Conservation (phyloP, 2,888 invertebrate species). For the Strigamia transsilvanica region DNA sequence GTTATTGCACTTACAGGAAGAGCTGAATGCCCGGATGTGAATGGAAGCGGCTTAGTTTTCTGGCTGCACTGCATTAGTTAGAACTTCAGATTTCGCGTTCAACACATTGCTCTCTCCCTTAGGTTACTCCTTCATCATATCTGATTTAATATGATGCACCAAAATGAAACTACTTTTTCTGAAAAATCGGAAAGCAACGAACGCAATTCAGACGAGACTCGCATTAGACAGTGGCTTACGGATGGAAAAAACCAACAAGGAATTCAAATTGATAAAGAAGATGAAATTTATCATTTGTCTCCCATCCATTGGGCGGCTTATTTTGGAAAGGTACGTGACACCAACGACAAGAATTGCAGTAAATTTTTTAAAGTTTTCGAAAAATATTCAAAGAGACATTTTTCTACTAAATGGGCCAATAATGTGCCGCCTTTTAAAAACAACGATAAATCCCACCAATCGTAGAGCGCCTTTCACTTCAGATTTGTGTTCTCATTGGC, state of each 20-base stretch:
- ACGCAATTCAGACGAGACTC: not conserved
- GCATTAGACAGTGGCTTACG: constrained; percentile 5
- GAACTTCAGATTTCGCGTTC: not conserved
- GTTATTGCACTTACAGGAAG: constrained; percentile 2
- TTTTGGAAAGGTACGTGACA: not conserved
- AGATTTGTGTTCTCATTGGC: not conserved
- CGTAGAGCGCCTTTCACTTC: not conserved
- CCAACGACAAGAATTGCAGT: not conserved
- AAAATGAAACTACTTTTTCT: not conserved
- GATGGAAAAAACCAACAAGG: constrained; percentile 21
- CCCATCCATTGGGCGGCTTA: not conserved
- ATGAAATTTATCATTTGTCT: not conserved
- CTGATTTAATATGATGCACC: not conserved
- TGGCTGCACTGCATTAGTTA: constrained; percentile 13
- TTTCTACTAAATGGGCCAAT: not conserved
- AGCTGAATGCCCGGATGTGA: not conserved
- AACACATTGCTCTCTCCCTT: not conserved
- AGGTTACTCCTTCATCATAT: not conserved
- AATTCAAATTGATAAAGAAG: constrained; percentile 11
- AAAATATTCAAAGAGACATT: not conserved
- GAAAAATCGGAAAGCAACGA: not conserved
- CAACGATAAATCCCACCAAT: not conserved
- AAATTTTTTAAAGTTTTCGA: not conserved
- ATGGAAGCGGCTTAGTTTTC: constrained; percentile 21
- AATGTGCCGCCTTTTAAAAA: not conserved